phyloP scores from a whole-genome alignment of 2,113 vertebrate genomes.

The Cyanistes caeruleus region DNA sequence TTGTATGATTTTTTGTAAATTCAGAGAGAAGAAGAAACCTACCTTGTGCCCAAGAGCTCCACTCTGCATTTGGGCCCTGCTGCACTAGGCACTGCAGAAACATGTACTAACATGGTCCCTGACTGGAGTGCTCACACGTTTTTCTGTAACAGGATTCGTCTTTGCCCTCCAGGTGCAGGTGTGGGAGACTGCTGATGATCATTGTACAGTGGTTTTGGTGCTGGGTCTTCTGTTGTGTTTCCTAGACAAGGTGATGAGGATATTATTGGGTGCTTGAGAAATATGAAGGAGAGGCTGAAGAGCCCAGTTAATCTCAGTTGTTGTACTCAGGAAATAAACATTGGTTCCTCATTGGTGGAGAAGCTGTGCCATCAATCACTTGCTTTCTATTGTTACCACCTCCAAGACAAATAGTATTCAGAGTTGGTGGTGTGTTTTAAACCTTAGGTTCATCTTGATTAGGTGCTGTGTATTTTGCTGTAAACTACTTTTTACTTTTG shows the following conservation, averaged over 20 bases:
- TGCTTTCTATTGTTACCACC: slow-evolving; percentile 12
- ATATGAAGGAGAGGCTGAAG: neutral
- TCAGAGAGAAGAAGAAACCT: neutral
- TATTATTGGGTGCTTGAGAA: neutral
- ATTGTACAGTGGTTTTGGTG: neutral
- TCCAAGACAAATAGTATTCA: neutral
- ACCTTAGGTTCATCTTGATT: slow-evolving; percentile 8
- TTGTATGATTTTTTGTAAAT: neutral
- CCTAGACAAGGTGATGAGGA: neutral
- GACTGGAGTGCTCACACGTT: neutral
- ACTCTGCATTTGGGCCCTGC: neutral
- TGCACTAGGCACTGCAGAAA: neutral
- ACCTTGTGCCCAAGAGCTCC: neutral
- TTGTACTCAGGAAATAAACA: neutral
- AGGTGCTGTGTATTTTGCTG: slow-evolving; percentile 2
- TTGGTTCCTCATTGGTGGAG: neutral
- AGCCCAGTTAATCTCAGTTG: neutral
- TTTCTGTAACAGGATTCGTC: neutral
- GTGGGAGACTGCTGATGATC: slow-evolving; percentile 1
- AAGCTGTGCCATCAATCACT: slow-evolving; percentile 5
- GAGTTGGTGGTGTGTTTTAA: neutral
- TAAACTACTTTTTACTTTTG: slow-evolving; percentile 17
- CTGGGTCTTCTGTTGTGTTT: neutral
- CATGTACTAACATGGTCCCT: slow-evolving; percentile 6
- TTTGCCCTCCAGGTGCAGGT: slow-evolving; percentile 51